Evolutionary conservation across 37 sponge, comb jelly and placozoan species (phyloP).

Genomic region (Halisarca cf. caerulea): DNA sequence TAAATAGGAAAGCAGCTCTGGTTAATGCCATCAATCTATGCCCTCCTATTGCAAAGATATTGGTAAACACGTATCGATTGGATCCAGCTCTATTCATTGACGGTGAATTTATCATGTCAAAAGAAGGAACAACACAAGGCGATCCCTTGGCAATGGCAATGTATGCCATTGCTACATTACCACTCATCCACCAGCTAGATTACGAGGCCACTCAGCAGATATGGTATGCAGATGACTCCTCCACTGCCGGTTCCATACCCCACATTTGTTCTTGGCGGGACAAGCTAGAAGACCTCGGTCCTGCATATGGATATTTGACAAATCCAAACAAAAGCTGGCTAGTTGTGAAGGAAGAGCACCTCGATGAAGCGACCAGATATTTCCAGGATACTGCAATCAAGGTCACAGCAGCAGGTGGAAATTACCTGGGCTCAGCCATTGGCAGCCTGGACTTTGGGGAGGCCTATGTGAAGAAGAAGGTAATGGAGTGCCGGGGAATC

Average conservation of each 20-base stretch:
- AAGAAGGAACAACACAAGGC: constrained; percentile 58
- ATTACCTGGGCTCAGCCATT: constrained; percentile 13
- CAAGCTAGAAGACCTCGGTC: neutral
- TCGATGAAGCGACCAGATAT: neutral
- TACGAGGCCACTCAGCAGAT: neutral
- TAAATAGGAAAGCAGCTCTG: constrained; percentile 45
- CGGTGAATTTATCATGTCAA: constrained; percentile 41
- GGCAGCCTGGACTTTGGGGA: too few species aligned
- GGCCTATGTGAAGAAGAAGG: too few species aligned
- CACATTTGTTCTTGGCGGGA: neutral
- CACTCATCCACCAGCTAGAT: constrained; percentile 40
- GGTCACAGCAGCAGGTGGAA: constrained; percentile 11
- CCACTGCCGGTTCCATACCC: constrained; percentile 5
- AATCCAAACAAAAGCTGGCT: constrained; percentile 24
- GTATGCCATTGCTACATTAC: constrained; percentile 49
- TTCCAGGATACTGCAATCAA: constrained; percentile 3
- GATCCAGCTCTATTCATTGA: constrained; percentile 24
- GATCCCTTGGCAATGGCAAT: constrained; percentile 46
- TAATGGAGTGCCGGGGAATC: too few species aligned
- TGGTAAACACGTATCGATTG: constrained; percentile 31
- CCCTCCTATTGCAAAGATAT: constrained; percentile 27
- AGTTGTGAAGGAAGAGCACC: neutral
- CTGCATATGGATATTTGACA: too few species aligned
- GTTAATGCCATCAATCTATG: constrained; percentile 34
- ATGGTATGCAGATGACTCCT: constrained; percentile 30